Conservation (phyloP, 1,140 invertebrate genomes). For the Matsumurasca onukii region DNA sequence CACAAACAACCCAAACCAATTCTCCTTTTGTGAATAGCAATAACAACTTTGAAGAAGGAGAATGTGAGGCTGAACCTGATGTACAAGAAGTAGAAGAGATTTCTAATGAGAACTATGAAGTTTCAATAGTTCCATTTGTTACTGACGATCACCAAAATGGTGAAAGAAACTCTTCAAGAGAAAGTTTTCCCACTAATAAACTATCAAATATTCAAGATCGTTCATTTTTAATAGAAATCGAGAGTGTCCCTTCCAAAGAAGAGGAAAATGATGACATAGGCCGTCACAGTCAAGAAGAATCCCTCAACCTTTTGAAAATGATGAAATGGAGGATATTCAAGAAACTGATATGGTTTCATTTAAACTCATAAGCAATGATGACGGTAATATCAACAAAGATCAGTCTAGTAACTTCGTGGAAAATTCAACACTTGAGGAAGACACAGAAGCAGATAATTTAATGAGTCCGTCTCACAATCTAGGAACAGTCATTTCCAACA, state of each 20-base stretch:
- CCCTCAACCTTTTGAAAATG: constrained; percentile 18
- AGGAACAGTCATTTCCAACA: constrained; percentile 31
- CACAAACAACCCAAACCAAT: constrained; percentile 17
- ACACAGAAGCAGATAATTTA: constrained; percentile 16
- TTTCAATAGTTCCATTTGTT: constrained; percentile 6
- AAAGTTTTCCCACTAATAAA: neutral
- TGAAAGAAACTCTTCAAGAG: neutral
- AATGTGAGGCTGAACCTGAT: neutral
- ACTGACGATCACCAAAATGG: neutral
- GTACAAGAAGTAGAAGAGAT: constrained; percentile 11
- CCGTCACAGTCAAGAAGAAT: neutral
- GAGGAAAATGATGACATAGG: neutral
- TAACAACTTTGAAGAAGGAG: constrained; percentile 1
- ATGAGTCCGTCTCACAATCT: constrained; percentile 20
- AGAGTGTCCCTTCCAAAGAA: neutral
- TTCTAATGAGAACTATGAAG: neutral
- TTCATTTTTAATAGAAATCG: neutral
- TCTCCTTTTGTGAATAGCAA: constrained; percentile 8
- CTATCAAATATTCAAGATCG: neutral
- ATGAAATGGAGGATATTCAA: neutral
- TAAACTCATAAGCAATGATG: too few relatives aligned
- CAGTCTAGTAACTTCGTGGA: neutral
- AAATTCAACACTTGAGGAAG: neutral
- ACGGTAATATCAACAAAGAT: neutral
- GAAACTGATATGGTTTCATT: constrained; percentile 3